Evolutionary conservation across 2,113 vertebrate genomes (phyloP), one percentile per base, ranked within the genome.

Genomic region (Malurus melanocephalus): DNA sequence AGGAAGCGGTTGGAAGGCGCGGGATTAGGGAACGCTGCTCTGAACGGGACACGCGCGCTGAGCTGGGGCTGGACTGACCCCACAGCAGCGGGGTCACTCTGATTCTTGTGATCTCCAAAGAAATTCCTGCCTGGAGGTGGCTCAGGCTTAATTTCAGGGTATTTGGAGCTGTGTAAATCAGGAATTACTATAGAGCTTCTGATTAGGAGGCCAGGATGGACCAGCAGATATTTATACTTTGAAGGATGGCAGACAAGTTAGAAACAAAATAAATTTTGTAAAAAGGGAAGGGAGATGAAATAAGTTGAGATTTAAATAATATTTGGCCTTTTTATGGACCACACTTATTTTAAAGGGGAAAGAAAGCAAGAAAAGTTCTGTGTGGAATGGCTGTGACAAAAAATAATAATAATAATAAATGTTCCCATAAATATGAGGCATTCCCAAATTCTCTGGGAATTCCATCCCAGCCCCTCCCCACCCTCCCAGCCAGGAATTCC

Each of bases 291-390:
- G 26, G 10, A 73, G 28, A n/a, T 35, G 15, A 11, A 49, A 33
- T 8, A 51, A 38, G 16, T 46, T 53, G 56, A 66, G 30, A 21
- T 65, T 53, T 33, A 7, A 17, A 51, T 71, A 15, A 19, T 20
- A 9, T 61, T 60, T 69, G 28, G 7, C 11, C 5, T 35, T 85
- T 69, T 71, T 38, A 3, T 21, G 45, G 43, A 3, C 10, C 17
- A 0, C 7, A 5, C 0, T 0, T 75, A 30, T 64, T 45, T 19
- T 23, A 65, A 59, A 3, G 23, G 27, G 17, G 59, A 51, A 46
- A 57, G 0, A 6, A 21, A 72, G 5, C 6, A 32, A 19, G 62
- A 30, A 24, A 6, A 46, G 10, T 9, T 57, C 21, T 0, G 1
- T 10, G 43, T 11, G 75, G 75, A 43, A 11, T 8, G 35, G 13